These are phyloP conservation scores for Margaritifera margaritifera DNA, from an alignment of 2,888 invertebrate species.

Conservation along the genomic window DNA sequence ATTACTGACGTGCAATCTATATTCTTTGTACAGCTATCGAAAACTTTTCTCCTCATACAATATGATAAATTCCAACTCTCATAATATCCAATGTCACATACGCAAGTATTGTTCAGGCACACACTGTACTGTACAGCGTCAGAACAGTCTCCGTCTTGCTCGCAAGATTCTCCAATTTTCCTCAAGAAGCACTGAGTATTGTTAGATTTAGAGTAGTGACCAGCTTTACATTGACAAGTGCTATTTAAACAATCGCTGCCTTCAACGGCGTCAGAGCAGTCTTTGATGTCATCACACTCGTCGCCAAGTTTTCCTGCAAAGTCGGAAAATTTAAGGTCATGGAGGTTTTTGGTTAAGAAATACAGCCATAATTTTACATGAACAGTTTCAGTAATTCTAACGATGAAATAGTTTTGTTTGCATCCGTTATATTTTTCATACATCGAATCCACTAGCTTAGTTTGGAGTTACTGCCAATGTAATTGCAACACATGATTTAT, in stretches of 20 bases:
- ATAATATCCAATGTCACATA: constrained; percentile 19
- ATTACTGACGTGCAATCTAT: constrained; percentile 34
- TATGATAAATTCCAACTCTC: constrained; percentile 9
- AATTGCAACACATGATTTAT: no score
- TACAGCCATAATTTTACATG: background rate
- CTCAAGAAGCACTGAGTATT: no score
- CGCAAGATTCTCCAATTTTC: constrained; percentile 16
- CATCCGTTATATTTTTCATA: constrained; percentile 9
- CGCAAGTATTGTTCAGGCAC: constrained; percentile 19
- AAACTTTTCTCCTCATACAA: constrained; percentile 19
- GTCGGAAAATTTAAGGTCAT: constrained; percentile 9
- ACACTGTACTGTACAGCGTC: constrained; percentile 14
- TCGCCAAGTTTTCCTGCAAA: constrained; percentile 25
- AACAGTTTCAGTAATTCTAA: background rate
- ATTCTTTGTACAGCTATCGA: constrained; percentile 18
- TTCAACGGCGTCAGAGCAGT: no score
- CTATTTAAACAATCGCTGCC: no score
- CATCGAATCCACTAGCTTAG: background rate
- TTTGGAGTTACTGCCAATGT: no score
- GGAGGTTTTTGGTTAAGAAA: background rate
- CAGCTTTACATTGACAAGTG: no score
- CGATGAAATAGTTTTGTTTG: constrained; percentile 10
- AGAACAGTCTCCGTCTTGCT: constrained; percentile 12
- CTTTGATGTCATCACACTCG: background rate
- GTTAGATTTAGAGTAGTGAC: no score